Percentiles rank a stretch among this genome's conserved stretches.
Conservation (phyloP, 2,888 invertebrate genomes). For the Tetrapedia diversipes region DNA sequence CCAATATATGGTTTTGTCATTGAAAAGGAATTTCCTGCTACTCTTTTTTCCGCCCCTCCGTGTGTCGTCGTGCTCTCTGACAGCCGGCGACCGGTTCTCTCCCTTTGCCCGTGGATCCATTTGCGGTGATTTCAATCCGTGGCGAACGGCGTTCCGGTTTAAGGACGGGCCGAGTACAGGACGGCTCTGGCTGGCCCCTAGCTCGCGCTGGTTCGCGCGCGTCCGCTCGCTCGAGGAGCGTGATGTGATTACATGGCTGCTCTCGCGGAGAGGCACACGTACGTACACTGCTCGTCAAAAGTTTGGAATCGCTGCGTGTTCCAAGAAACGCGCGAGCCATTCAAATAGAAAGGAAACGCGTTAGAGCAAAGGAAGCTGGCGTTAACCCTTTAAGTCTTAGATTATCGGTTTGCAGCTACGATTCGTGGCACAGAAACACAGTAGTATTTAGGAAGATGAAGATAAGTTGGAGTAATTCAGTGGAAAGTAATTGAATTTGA, state of each 20-base stretch:
- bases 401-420: too few species aligned
- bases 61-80: constrained; percentile 26
- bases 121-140: constrained; percentile 63
- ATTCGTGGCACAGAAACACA: too few species aligned
- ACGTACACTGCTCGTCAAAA: too few species aligned
- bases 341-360: too few species aligned
- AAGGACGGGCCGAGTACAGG: constrained; percentile 47
- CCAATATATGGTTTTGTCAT: constrained; percentile 62
- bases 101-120: constrained; percentile 54
- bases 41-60: constrained; percentile 30
- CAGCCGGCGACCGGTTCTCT: constrained; percentile 38
- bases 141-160: constrained; percentile 58
- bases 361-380: too few species aligned
- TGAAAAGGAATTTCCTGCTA: constrained; percentile 53
- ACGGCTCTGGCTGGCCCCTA: neutral
- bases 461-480: too few species aligned
- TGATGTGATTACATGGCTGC: constrained; percentile 58
- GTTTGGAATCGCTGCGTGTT: too few species aligned
- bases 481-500: too few species aligned
- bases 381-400: too few species aligned
- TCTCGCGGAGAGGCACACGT: neutral
- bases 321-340: too few species aligned
- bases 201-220: neutral
- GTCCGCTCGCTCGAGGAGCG: constrained; percentile 48
- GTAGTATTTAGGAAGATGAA: too few species aligned